phyloP scores from a whole-genome alignment of 1,140 invertebrate species.

The Euura saliciscinereae region DNA sequence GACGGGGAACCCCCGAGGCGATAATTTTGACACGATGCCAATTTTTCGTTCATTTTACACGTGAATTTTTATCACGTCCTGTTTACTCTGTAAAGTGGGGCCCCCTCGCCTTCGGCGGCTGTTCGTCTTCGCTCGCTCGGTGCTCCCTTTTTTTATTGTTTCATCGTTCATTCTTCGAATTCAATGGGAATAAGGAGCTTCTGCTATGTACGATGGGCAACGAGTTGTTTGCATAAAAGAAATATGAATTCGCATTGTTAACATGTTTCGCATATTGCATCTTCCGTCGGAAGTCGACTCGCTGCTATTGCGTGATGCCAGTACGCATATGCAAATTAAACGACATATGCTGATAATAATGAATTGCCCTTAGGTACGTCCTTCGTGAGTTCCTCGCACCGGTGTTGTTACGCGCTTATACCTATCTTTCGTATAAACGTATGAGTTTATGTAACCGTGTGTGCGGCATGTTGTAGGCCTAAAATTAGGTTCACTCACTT shows the following conservation, averaged over 20 bases:
- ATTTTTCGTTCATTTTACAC: neutral
- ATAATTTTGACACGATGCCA: neutral
- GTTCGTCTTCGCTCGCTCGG: neutral
- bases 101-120: neutral
- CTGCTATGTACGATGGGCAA: neutral
- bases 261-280: no score
- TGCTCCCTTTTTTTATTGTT: neutral
- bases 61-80: constrained; percentile 1
- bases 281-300: no score
- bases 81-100: constrained; percentile 4
- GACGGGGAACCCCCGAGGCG: neutral
- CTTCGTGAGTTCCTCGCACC: neutral
- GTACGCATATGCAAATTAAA: constrained; percentile 1
- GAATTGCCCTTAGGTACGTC: constrained; percentile 3
- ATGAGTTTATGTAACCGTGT: neutral
- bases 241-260: neutral
- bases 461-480: neutral
- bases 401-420: neutral
- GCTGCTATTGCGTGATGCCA: neutral
- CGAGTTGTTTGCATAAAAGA: neutral
- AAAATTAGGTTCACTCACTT: constrained; percentile 3
- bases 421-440: neutral
- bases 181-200: neutral
- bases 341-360: constrained; percentile 7
- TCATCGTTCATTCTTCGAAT: neutral